Percentiles rank a stretch among this genome's conserved stretches.
These are phyloP conservation scores for Halcyon senegalensis DNA, from an alignment of 2,113 vertebrate genomes.

Conservation along the genomic window DNA sequence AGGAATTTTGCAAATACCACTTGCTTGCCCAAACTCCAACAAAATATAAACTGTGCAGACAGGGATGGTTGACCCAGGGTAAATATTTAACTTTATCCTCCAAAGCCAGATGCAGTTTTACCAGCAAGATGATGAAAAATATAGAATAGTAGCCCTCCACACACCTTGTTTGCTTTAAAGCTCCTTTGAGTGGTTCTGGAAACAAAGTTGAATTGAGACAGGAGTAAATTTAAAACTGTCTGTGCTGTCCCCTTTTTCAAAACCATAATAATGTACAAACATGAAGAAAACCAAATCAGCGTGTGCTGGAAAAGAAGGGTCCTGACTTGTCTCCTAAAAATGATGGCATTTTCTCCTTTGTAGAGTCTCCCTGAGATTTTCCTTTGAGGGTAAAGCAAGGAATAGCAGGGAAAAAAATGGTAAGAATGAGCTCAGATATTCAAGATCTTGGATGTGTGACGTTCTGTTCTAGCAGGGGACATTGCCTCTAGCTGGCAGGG, in stretches of 20 bases:
- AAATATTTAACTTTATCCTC: slow-evolving; percentile 63
- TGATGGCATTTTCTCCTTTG: background rate
- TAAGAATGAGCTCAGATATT: background rate
- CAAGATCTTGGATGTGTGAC: background rate
- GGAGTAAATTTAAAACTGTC: background rate
- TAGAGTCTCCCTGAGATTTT: background rate
- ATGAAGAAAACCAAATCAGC: background rate
- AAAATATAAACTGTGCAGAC: slow-evolving; percentile 28
- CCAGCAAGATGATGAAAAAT: slow-evolving; percentile 4
- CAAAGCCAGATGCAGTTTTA: slow-evolving; percentile 19
- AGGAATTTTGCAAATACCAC: slow-evolving; percentile 3
- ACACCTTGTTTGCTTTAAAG: background rate
- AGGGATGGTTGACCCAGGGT: slow-evolving; percentile 27
- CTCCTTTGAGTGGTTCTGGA: background rate
- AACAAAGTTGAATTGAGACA: background rate
- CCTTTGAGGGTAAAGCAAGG: background rate
- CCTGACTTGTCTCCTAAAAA: fast-evolving
- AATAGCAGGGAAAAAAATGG: background rate
- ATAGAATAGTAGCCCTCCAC: background rate
- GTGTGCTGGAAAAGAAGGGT: background rate
- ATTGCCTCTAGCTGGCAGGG: background rate
- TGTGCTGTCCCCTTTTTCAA: background rate
- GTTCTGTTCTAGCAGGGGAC: slow-evolving; percentile 12
- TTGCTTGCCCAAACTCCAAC: slow-evolving; percentile 26
- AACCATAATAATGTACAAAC: background rate